These are phyloP conservation scores for Malurus cyaneus DNA, from an alignment of 2,113 vertebrate species.

Conservation along the genomic window DNA sequence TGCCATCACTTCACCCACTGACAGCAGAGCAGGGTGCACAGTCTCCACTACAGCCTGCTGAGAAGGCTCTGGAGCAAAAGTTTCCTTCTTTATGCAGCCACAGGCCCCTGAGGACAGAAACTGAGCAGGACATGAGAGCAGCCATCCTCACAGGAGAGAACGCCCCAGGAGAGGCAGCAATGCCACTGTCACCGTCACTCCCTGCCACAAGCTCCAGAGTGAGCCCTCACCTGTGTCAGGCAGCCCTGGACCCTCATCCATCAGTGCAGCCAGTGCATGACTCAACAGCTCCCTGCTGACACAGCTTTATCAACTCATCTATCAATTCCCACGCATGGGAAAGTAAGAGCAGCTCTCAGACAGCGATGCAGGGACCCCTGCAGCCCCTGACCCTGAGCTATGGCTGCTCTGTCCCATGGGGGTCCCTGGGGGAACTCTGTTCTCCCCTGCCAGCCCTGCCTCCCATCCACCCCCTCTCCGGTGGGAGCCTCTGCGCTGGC, in stretches of 20 bases:
- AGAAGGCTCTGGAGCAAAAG: background rate
- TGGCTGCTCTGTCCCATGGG: background rate
- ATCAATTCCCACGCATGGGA: rapidly evolving
- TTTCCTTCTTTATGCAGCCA: background rate
- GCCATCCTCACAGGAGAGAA: background rate
- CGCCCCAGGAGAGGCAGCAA: background rate
- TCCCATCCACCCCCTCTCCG: background rate
- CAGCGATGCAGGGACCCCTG: rapidly evolving
- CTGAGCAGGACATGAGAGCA: background rate
- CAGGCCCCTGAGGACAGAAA: background rate
- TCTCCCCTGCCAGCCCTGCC: background rate
- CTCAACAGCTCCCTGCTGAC: background rate
- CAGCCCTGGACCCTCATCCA: background rate
- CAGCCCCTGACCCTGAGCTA: background rate
- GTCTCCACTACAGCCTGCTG: background rate
- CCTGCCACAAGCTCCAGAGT: background rate
- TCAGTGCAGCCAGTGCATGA: rapidly evolving
- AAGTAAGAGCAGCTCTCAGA: background rate
- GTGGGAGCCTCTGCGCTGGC: rapidly evolving
- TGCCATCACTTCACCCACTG: background rate
- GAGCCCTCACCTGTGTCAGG: background rate
- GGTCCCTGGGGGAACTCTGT: background rate
- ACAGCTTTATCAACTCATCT: background rate
- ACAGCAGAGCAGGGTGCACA: background rate
- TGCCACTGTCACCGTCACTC: background rate